Evolutionary conservation across 2,888 invertebrate genomes (phyloP).

Genomic region (Tholera decimalis): DNA sequence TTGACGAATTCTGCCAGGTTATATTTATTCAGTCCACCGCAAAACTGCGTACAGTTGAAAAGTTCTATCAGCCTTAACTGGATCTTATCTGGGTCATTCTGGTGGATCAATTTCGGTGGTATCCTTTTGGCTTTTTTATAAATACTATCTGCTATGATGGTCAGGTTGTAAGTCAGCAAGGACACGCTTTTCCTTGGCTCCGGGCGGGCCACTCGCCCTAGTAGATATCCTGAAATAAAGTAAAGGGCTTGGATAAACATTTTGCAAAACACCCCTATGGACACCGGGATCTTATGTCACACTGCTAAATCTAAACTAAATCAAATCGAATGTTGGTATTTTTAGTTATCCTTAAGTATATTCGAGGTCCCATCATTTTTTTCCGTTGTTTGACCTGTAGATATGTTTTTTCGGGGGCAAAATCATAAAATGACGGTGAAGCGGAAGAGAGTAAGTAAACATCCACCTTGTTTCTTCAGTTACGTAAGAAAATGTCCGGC

Average conservation of each 20-base stretch:
- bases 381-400: too few relatives aligned
- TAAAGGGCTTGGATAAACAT: not conserved
- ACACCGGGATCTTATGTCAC: too few relatives aligned
- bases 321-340: too few relatives aligned
- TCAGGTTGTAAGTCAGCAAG: conserved; percentile 79
- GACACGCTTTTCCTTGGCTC: conserved; percentile 77
- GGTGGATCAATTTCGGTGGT: conserved; percentile 81
- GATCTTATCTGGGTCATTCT: conserved; percentile 80
- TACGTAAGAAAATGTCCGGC: too few relatives aligned
- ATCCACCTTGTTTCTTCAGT: too few relatives aligned
- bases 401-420: too few relatives aligned
- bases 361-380: too few relatives aligned
- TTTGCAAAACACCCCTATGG: too few relatives aligned
- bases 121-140: conserved; percentile 82
- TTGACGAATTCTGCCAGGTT: conserved; percentile 80
- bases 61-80: conserved; percentile 75
- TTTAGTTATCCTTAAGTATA: too few relatives aligned
- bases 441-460: too few relatives aligned
- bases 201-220: conserved; percentile 81
- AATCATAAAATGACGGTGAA: too few relatives aligned
- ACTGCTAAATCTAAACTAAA: too few relatives aligned
- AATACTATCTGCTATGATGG: conserved; percentile 76
- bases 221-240: conserved; percentile 82
- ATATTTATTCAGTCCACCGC: conserved; percentile 74
- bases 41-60: conserved; percentile 77